These are phyloP conservation scores for Amblyjoppa fuscipennis DNA, from an alignment of 2,888 invertebrate species.

Conservation along the genomic window DNA sequence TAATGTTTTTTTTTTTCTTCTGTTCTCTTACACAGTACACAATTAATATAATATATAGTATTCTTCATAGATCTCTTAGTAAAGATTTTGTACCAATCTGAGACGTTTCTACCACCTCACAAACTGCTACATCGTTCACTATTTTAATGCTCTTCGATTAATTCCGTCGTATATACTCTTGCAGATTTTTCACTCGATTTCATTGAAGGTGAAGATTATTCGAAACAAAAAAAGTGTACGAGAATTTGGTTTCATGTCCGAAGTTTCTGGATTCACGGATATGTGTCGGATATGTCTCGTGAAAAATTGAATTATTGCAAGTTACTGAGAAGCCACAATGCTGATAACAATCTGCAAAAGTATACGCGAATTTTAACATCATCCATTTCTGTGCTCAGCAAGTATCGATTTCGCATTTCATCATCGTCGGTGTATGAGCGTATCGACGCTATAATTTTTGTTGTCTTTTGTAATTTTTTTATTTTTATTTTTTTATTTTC, in stretches of 20 bases:
- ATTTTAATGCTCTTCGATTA: slow-evolving; percentile 8
- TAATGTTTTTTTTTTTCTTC: slow-evolving; percentile 68
- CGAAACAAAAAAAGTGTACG: background rate
- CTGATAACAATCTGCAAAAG: slow-evolving; percentile 65
- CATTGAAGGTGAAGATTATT: background rate
- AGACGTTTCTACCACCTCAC: slow-evolving; percentile 71
- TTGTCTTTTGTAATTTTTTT: slow-evolving; percentile 9
- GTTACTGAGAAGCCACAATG: slow-evolving; percentile 7
- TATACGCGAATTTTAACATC: slow-evolving; percentile 42
- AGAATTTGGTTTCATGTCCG: background rate
- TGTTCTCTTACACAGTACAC: slow-evolving; percentile 55
- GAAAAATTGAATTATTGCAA: slow-evolving; percentile 33
- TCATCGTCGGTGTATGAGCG: slow-evolving; percentile 38
- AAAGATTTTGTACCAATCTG: slow-evolving; percentile 78
- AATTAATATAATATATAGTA: slow-evolving; percentile 60
- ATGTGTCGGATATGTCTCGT: slow-evolving; percentile 25
- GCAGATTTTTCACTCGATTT: slow-evolving; percentile 62
- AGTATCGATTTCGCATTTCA: slow-evolving; percentile 42
- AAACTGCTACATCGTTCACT: slow-evolving; percentile 48
- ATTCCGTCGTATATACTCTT: slow-evolving; percentile 67
- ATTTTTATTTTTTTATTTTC: slow-evolving; percentile 23
- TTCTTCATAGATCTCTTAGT: slow-evolving; percentile 68
- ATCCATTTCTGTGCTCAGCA: slow-evolving; percentile 24
- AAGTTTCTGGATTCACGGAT: slow-evolving; percentile 9
- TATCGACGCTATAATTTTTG: slow-evolving; percentile 32